phyloP scores from a whole-genome alignment of 2,797 vertebrate genomes.

The Spizella passerina region DNA sequence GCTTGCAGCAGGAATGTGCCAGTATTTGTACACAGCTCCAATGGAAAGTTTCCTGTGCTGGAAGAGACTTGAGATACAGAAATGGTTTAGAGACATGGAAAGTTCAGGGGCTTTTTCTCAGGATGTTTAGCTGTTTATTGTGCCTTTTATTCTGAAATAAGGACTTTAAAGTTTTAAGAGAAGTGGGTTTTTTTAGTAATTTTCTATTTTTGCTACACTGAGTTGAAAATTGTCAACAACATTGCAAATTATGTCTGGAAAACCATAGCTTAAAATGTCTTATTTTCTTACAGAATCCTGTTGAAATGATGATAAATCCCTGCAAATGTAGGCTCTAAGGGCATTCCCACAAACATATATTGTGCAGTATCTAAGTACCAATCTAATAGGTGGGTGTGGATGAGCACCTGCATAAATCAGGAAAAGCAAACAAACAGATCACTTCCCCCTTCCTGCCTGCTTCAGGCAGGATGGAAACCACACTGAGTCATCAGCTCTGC shows the following conservation, averaged over 20 bases:
- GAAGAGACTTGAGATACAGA: background rate
- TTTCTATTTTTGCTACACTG: background rate
- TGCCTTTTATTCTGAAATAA: background rate
- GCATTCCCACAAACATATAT: background rate
- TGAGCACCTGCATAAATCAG: background rate
- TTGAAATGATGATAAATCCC: background rate
- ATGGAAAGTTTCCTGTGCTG: background rate
- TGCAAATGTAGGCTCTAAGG: background rate
- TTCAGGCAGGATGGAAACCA: background rate
- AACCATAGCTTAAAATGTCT: background rate
- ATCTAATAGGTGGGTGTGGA: background rate
- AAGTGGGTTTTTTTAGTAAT: background rate
- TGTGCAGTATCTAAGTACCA: background rate
- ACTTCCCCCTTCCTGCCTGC: rapidly evolving
- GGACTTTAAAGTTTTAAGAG: background rate
- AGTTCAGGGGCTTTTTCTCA: no score
- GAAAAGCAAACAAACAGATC: background rate
- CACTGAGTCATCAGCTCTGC: background rate
- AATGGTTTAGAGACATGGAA: background rate
- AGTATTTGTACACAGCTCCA: background rate
- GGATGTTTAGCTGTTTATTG: background rate
- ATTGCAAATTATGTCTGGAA: background rate
- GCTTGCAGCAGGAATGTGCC: background rate
- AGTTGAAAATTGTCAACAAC: background rate
- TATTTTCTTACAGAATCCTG: background rate